Evolutionary conservation across 1,140 invertebrate species (phyloP), one percentile per base, ranked within the genome.

Genomic region (Trachelipus rathkii): DNA sequence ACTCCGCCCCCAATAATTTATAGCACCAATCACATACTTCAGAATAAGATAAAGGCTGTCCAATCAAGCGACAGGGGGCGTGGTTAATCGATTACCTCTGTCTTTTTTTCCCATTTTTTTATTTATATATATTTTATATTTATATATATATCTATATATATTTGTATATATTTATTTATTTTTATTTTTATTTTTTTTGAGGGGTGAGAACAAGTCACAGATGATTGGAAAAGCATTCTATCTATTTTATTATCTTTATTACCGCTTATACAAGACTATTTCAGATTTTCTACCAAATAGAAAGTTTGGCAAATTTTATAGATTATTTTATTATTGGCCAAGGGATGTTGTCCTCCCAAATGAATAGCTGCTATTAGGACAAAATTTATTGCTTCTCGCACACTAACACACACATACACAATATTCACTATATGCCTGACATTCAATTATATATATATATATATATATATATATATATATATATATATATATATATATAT

Each of bases 381-480:
- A 19, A 60, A 60, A 60, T 60, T 60, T 60, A 60, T 60, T 15
- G 19, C 50, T 60, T 60, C 19, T 60, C 50, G 50, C 19, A 4
- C 11, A 15, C 11, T 15, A 60, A 60, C 19, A 15, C 11, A 19
- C 11, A 19, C 11, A 60, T 60, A 60, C 19, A 15, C 19, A 13
- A 60, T 19, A 19, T 8, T 60, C 50, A 60, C 50, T 60, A 15
- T 60, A 60, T 19, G 33, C 33, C 33, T 33, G 33, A 33, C 33
- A 33, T 33, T 33, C 33, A 33, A 33, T 33, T 33, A 33, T 33
- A 33, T 33, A 60, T 60, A 60, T 60, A 60, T 60, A 60, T 60
- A 60, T 60, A 60, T 60, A 60, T 60, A 60, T 60, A 60, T 60
- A 60, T 60, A 60, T 60, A 60, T 60, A 60, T 60, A 60, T 60